Evolutionary conservation across 2,113 vertebrate genomes (phyloP).

Genomic region (Poeciliopsis turrubarensis): DNA sequence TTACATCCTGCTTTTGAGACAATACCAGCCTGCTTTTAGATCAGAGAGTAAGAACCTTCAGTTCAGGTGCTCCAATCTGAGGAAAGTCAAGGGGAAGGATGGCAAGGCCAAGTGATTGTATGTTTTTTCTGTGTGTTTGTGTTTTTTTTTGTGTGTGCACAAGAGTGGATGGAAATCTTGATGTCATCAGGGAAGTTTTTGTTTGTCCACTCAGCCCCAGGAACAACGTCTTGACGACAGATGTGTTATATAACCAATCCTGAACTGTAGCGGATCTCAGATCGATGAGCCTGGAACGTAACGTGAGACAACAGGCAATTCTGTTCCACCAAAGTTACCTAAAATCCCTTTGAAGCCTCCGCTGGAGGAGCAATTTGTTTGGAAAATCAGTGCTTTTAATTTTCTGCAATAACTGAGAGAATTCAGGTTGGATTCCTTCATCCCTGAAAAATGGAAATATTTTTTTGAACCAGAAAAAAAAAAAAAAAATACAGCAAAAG

Average conservation of each 20-base stretch:
- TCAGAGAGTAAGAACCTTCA: constrained; percentile 18
- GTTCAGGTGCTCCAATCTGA: constrained; percentile 13
- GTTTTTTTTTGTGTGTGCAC: constrained; percentile 10
- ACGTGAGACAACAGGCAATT: constrained; percentile 14
- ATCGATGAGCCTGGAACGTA: constrained; percentile 18
- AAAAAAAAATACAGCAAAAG: neutral
- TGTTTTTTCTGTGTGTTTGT: constrained; percentile 2
- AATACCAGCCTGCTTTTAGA: constrained; percentile 51
- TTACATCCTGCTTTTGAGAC: constrained; percentile 54
- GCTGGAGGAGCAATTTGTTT: constrained; percentile 20
- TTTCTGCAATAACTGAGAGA: constrained; percentile 22
- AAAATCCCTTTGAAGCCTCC: constrained; percentile 35
- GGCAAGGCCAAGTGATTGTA: constrained; percentile 11
- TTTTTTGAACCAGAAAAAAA: neutral
- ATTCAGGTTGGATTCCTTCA: constrained; percentile 14
- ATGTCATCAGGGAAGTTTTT: constrained; percentile 60
- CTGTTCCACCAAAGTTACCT: constrained; percentile 24
- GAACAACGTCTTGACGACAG: constrained; percentile 64
- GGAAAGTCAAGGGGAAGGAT: constrained; percentile 32
- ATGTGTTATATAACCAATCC: constrained; percentile 52
- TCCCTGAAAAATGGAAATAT: constrained; percentile 33
- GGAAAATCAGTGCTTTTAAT: constrained; percentile 29
- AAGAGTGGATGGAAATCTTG: constrained; percentile 61
- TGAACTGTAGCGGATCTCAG: constrained; percentile 46
- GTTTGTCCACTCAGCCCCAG: constrained; percentile 56